These are phyloP conservation scores for Kryphioiulus occultus DNA, from an alignment of 2,888 invertebrate genomes.

Conservation along the genomic window DNA sequence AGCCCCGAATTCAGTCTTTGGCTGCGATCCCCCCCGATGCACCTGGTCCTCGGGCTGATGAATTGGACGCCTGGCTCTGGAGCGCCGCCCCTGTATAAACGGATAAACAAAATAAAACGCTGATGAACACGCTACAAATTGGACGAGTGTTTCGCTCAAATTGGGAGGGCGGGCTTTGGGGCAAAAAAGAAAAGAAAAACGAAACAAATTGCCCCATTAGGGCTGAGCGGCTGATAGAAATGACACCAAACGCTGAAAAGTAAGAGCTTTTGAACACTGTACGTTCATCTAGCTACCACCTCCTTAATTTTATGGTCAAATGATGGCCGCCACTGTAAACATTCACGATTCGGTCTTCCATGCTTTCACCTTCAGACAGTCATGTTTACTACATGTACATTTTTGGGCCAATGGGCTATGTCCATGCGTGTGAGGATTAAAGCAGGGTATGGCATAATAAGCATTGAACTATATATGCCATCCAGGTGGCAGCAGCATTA, in stretches of 20 bases:
- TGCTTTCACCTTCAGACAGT: too few species aligned
- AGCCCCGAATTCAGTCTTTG: background rate
- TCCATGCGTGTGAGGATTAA: too few species aligned
- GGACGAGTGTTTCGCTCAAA: background rate
- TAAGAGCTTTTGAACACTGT: background rate
- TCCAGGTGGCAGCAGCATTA: too few species aligned
- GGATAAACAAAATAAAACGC: background rate
- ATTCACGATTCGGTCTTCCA: too few species aligned
- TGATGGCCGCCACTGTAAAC: too few species aligned
- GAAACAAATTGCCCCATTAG: background rate
- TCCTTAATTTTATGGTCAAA: too few species aligned
- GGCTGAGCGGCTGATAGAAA: background rate
- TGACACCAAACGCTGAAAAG: background rate
- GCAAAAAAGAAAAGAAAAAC: background rate
- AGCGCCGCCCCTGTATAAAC: background rate
- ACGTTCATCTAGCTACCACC: too few species aligned
- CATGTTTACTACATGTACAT: too few species aligned
- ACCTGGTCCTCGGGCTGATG: background rate
- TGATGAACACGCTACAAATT: background rate
- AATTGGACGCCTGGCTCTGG: background rate
- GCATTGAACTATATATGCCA: too few species aligned
- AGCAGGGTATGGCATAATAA: too few species aligned
- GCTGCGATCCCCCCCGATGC: background rate
- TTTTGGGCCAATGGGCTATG: too few species aligned
- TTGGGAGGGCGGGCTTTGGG: background rate